Percentiles rank a stretch among this genome's conserved stretches.
These are phyloP conservation scores for Eudyptes chrysolophus DNA, from an alignment of 2,113 vertebrate genomes.

Conservation along the genomic window DNA sequence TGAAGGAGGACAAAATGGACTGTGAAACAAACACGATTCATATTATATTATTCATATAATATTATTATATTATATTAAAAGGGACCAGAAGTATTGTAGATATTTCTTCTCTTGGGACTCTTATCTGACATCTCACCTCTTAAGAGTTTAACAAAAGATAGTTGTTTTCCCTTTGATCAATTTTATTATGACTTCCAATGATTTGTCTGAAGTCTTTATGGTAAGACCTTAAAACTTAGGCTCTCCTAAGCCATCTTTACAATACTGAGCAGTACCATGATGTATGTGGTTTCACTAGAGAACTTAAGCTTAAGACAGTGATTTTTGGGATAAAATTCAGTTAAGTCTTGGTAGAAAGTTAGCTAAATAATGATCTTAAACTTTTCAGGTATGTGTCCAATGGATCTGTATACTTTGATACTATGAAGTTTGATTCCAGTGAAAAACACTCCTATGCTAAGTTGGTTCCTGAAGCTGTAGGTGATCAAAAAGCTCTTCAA, in stretches of 20 bases:
- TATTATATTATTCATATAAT: neutral
- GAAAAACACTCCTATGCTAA: conserved; percentile 92
- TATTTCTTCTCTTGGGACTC: neutral
- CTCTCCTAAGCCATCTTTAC: neutral
- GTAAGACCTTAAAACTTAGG: neutral
- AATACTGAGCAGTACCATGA: neutral
- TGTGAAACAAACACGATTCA: neutral
- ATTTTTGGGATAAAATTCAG: neutral
- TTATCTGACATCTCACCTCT: neutral
- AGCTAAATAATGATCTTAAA: neutral
- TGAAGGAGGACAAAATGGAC: neutral
- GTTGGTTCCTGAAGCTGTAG: conserved; percentile 95
- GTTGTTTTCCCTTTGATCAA: neutral
- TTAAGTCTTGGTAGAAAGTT: neutral
- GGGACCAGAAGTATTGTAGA: neutral
- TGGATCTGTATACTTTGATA: conserved; percentile 95
- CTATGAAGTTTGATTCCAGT: conserved; percentile 84
- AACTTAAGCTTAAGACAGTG: neutral
- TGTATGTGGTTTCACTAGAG: neutral
- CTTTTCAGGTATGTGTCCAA: conserved; percentile 89
- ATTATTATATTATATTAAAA: neutral
- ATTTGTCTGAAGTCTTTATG: neutral
- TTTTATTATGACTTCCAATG: neutral
- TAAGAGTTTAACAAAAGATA: neutral
- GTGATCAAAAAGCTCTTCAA: conserved; percentile 93